Conservation (phyloP, 2,888 invertebrate species). For the Tenthredo livida region DNA sequence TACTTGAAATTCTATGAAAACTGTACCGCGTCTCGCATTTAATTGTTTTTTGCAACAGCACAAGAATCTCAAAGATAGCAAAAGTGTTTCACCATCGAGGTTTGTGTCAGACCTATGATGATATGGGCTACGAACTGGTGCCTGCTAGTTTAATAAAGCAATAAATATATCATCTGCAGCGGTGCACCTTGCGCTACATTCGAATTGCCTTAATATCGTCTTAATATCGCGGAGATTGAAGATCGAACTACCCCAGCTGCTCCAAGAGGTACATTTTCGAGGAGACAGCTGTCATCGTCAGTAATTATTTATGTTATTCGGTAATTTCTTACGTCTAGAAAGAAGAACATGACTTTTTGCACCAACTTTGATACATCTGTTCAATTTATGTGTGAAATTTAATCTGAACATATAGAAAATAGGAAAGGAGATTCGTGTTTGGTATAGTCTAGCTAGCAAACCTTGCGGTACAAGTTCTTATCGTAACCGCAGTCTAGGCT, state of each 20-base stretch:
- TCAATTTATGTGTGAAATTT: background rate
- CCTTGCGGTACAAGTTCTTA: constrained; percentile 39
- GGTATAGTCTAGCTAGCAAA: background rate
- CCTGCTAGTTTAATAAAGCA: constrained; percentile 22
- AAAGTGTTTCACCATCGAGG: background rate
- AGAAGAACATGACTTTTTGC: background rate
- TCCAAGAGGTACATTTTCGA: background rate
- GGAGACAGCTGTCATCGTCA: background rate
- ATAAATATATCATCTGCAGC: constrained; percentile 47
- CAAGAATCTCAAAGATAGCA: background rate
- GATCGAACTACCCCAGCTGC: constrained; percentile 24
- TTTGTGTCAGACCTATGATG: background rate
- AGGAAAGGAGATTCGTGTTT: background rate
- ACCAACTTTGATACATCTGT: background rate
- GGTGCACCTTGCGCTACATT: constrained; percentile 38
- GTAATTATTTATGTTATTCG: background rate
- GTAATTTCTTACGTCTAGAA: background rate
- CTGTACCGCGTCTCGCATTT: background rate
- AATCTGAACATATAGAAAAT: background rate
- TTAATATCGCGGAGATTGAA: background rate
- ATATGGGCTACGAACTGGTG: background rate
- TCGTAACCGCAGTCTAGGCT: constrained; percentile 46
- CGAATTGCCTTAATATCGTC: constrained; percentile 14
- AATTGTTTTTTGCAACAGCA: background rate
- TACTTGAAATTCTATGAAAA: background rate